Percentiles rank a stretch among this genome's conserved stretches.
phyloP scores from a whole-genome alignment of 2,113 vertebrate genomes.

The Mystacornis crossleyi region DNA sequence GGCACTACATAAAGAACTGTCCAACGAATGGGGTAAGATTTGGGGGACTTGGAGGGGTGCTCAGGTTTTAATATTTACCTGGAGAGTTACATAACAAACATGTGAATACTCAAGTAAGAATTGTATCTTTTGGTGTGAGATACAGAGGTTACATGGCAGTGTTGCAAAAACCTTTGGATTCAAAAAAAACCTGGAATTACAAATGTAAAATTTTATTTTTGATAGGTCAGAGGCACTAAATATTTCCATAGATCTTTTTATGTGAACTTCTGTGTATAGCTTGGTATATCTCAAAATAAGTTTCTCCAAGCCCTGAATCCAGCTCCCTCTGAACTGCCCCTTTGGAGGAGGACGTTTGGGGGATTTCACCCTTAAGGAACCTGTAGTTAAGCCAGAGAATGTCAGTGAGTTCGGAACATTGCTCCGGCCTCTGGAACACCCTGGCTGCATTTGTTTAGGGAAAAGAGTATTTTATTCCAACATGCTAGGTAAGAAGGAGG shows the following conservation, averaged over 20 bases:
- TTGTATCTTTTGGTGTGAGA: not conserved
- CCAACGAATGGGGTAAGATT: conserved; percentile 89
- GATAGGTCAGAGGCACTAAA: not conserved
- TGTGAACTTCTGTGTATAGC: not conserved
- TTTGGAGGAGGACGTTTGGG: not conserved
- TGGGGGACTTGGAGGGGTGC: not conserved
- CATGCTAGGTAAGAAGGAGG: not conserved
- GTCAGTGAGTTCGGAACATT: not conserved
- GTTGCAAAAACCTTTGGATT: not conserved
- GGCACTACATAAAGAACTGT: conserved; percentile 97
- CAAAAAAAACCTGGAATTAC: not conserved
- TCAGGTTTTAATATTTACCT: not conserved
- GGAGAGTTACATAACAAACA: not conserved
- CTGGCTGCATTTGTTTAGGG: rapidly evolving
- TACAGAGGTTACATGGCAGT: not conserved
- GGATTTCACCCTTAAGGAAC: not conserved
- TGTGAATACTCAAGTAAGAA: not conserved
- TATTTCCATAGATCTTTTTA: not conserved
- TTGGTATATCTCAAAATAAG: not conserved
- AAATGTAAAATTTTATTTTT: not conserved
- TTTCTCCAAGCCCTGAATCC: not conserved
- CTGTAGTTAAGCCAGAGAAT: not conserved
- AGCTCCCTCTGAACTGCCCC: not conserved
- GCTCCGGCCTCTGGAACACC: not conserved
- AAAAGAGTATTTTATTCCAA: not conserved